Conservation (phyloP, 2,888 invertebrate species). For the Melanargia galathea region DNA sequence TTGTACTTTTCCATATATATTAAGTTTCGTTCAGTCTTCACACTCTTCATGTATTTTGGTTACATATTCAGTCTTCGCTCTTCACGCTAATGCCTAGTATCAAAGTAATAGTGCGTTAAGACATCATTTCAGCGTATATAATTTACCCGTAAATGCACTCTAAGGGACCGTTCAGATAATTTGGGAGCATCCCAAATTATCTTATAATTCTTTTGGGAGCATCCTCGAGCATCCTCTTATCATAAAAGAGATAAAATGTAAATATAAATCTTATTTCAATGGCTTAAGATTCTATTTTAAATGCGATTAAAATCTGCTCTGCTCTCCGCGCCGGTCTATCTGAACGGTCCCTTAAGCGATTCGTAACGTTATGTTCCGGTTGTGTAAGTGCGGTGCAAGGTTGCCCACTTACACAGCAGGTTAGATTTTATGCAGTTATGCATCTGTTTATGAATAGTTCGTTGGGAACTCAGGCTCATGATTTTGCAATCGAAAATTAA, state of each 20-base stretch:
- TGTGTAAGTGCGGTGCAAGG: slow-evolving; percentile 44
- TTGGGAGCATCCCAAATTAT: too few relatives aligned
- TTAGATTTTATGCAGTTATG: slow-evolving; percentile 37
- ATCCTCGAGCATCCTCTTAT: too few relatives aligned
- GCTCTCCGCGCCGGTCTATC: too few relatives aligned
- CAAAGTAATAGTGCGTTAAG: slow-evolving; percentile 19
- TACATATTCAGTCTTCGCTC: slow-evolving; percentile 14
- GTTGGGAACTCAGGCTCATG: slow-evolving; percentile 12
- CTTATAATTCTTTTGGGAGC: too few relatives aligned
- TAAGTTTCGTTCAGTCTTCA: too few relatives aligned
- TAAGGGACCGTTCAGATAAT: too few relatives aligned
- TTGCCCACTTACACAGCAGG: slow-evolving; percentile 39
- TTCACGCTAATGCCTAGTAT: slow-evolving; percentile 9
- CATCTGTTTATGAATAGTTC: slow-evolving; percentile 32
- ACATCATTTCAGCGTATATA: slow-evolving; percentile 26
- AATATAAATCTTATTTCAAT: too few relatives aligned
- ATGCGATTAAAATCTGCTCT: too few relatives aligned
- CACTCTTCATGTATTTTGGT: too few relatives aligned
- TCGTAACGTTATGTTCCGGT: slow-evolving; percentile 43
- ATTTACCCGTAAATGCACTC: slow-evolving; percentile 38
- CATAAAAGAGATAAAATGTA: too few relatives aligned
- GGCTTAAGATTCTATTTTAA: too few relatives aligned
- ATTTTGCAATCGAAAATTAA: slow-evolving; percentile 23
- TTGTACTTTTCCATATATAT: background rate
- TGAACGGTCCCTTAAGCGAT: too few relatives aligned